Conservation (phyloP, 2,113 vertebrate genomes). For the Eidolon helvum region DNA sequence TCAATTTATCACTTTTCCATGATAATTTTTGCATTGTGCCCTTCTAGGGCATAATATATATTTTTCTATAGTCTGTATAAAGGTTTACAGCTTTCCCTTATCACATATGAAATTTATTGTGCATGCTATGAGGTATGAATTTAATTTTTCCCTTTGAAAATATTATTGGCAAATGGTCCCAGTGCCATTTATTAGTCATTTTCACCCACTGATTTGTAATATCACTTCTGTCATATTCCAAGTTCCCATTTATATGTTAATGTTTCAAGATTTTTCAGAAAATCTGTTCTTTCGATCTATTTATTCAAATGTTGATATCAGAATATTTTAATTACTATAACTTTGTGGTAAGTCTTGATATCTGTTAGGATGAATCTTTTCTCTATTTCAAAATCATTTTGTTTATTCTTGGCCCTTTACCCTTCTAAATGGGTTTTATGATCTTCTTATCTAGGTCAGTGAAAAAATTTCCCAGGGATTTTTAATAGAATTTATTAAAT, state of each 20-base stretch:
- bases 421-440: background rate
- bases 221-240: background rate
- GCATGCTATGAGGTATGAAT: background rate
- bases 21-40: constrained; percentile 4
- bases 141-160: constrained; percentile 35
- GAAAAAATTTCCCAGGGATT: background rate
- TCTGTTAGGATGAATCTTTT: background rate
- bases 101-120: background rate
- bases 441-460: background rate
- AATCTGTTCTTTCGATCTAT: background rate
- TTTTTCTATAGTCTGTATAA: background rate
- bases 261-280: constrained; percentile 18
- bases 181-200: background rate
- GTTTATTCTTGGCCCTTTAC: background rate
- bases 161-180: background rate
- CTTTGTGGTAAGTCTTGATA: background rate
- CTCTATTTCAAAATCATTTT: background rate
- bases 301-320: background rate
- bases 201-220: background rate
- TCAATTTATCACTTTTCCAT: background rate
- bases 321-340: background rate
- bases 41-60: background rate
- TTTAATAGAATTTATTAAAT: constrained; percentile 30
- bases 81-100: background rate
- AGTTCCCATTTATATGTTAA: background rate